These are phyloP conservation scores for Tapirus indicus DNA, from an alignment of 2,797 vertebrate species.

Conservation along the genomic window DNA sequence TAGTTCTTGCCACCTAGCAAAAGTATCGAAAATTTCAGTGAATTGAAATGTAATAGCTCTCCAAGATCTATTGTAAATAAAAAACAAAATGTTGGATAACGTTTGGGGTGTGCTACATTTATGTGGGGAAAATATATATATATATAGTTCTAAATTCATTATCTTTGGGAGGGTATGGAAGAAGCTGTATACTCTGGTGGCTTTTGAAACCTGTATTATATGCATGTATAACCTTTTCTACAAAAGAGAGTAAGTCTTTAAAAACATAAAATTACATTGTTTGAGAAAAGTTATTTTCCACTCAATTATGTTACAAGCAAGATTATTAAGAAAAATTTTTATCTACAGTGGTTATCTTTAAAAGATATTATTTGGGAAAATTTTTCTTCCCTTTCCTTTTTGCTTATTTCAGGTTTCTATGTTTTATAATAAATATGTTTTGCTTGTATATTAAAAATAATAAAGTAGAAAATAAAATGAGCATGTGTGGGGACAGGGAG, in stretches of 20 bases:
- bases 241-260: background rate
- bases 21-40: slow-evolving; percentile 14
- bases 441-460: slow-evolving; percentile 8
- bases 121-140: background rate
- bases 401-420: background rate
- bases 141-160: background rate
- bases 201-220: background rate
- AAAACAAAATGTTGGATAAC: background rate
- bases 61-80: background rate
- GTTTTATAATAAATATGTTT: background rate
- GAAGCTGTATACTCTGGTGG: background rate
- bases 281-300: slow-evolving; percentile 31
- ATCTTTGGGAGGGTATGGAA: background rate
- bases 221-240: background rate
- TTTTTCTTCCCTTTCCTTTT: background rate
- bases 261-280: background rate
- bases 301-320: slow-evolving; percentile 2
- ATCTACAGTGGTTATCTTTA: background rate
- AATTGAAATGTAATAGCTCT: slow-evolving; percentile 20
- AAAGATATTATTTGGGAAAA: background rate
- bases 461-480: background rate
- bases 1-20: slow-evolving; percentile 23
- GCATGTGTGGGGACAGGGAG: background rate
- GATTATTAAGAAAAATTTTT: background rate
- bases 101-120: background rate